Evolutionary conservation across 2,888 invertebrate genomes (phyloP).

Genomic region (Clanis bilineata): DNA sequence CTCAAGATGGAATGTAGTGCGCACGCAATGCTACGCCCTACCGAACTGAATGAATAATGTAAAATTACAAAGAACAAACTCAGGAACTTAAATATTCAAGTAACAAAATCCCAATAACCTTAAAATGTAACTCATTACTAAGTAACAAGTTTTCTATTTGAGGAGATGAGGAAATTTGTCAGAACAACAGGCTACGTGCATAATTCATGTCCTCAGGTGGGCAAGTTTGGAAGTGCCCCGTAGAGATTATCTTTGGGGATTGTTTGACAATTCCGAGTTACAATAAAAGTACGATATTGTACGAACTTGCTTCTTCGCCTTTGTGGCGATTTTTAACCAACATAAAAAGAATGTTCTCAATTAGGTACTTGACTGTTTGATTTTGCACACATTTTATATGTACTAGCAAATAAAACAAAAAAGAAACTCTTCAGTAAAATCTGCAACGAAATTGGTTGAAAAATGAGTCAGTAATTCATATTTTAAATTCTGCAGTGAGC

Average conservation of each 20-base stretch:
- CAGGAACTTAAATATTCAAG: not conserved
- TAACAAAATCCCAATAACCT: constrained; percentile 2
- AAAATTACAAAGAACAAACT: not conserved
- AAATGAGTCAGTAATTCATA: too few species aligned
- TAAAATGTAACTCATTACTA: constrained; percentile 4
- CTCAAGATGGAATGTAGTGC: too few species aligned
- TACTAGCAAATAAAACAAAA: too few species aligned
- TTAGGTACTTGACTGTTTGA: too few species aligned
- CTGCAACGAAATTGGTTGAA: too few species aligned
- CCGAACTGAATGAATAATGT: not conserved
- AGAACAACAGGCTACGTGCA: constrained; percentile 20
- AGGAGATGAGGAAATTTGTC: constrained; percentile 9
- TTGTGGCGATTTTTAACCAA: not conserved
- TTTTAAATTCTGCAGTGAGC: too few species aligned
- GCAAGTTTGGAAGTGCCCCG: not conserved
- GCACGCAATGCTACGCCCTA: too few species aligned
- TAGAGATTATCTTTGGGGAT: constrained; percentile 1
- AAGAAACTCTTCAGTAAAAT: too few species aligned
- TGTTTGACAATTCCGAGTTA: not conserved
- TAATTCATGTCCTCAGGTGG: constrained; percentile 30
- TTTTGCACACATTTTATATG: too few species aligned
- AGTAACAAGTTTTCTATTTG: not conserved
- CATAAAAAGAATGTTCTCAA: too few species aligned
- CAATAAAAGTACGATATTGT: not conserved
- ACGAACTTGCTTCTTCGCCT: not conserved